Evolutionary conservation across 2,113 vertebrate species (phyloP).

Genomic region (Boulengeromyrus knoepffleri): DNA sequence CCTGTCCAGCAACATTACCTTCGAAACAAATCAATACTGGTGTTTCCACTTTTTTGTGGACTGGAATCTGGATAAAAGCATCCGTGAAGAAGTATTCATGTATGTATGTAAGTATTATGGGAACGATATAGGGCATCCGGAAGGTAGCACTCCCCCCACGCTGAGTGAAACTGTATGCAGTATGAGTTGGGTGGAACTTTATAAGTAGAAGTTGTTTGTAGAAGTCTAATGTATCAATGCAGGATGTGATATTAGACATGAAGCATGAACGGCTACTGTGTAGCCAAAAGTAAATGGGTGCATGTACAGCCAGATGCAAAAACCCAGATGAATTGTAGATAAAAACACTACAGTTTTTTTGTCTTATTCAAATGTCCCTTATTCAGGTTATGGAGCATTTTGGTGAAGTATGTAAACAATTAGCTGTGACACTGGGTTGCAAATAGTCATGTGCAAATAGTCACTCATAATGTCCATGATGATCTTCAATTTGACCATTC

Average conservation of each 20-base stretch:
- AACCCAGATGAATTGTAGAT: background rate
- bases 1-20: background rate
- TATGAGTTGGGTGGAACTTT: background rate
- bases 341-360: background rate
- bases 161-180: background rate
- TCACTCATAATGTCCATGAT: background rate
- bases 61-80: background rate
- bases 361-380: background rate
- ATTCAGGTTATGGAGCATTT: background rate
- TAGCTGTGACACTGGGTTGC: background rate
- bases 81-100: background rate
- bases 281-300: background rate
- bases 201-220: background rate
- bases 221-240: background rate
- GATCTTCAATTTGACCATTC: background rate
- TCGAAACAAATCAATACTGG: background rate
- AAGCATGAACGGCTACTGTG: background rate
- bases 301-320: background rate
- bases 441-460: background rate
- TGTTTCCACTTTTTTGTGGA: background rate
- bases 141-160: background rate
- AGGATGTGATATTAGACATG: background rate
- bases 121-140: background rate
- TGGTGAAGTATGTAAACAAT: background rate
- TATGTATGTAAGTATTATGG: background rate